Evolutionary conservation across 2,797 vertebrate species (phyloP).

Genomic region (Arnoldichthys spilopterus): DNA sequence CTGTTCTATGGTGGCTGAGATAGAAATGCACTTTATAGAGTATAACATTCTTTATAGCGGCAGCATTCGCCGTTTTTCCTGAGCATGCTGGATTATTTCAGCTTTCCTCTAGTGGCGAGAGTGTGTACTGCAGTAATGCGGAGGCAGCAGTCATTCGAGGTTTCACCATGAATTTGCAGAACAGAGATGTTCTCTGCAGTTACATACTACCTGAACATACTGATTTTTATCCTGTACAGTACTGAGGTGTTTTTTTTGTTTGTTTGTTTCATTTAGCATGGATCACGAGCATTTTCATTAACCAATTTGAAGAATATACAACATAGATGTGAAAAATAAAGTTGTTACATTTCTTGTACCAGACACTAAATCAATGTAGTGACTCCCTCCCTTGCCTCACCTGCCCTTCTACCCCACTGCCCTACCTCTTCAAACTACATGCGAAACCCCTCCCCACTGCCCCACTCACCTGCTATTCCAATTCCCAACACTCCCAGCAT

Average conservation of each 20-base stretch:
- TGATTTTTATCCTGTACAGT: constrained; percentile 57
- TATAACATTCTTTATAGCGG: constrained; percentile 43
- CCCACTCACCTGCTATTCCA: constrained; percentile 2
- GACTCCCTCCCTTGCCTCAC: constrained; percentile 51
- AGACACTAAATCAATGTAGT: constrained; percentile 76
- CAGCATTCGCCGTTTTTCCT: constrained; percentile 26
- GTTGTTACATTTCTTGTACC: constrained; percentile 71
- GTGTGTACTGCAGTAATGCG: constrained; percentile 66
- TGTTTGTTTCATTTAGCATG: constrained; percentile 50
- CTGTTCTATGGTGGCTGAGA: constrained; percentile 71
- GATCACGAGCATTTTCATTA: constrained; percentile 58
- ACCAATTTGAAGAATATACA: constrained; percentile 58
- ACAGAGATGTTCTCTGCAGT: constrained; percentile 55
- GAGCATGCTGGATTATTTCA: constrained; percentile 51
- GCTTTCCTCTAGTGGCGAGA: constrained; percentile 70
- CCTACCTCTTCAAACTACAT: constrained; percentile 60
- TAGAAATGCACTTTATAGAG: constrained; percentile 74
- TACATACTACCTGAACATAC: constrained; percentile 63
- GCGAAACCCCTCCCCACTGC: background rate
- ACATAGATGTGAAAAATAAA: constrained; percentile 54
- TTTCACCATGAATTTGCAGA: constrained; percentile 25
- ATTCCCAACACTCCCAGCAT: constrained; percentile 62
- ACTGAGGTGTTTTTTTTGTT: constrained; percentile 44
- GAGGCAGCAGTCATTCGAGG: constrained; percentile 34
- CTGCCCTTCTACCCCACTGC: constrained; percentile 35